Conservation (phyloP, 1,140 invertebrate species). For the Aphelenchoides avenae region DNA sequence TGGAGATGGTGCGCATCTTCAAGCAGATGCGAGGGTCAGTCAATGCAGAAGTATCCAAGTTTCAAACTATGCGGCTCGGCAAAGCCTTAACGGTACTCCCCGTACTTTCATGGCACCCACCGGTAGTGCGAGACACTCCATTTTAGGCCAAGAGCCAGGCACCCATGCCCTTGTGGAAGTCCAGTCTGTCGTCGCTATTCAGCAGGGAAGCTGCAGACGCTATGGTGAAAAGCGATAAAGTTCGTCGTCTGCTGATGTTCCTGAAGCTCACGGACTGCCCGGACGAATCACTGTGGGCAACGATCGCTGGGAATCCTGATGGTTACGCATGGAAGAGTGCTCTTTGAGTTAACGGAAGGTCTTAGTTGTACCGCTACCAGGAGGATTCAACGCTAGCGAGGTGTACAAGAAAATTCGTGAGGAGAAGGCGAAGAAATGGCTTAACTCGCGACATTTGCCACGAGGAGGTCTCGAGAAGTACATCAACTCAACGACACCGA, state of each 20-base stretch:
- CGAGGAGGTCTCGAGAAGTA: background rate
- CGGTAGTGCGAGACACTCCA: constrained; percentile 1
- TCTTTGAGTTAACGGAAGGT: too few relatives aligned
- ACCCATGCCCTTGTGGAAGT: constrained; percentile 44
- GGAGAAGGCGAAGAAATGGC: background rate
- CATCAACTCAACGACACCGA: background rate
- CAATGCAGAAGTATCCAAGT: too few relatives aligned
- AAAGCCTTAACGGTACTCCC: constrained; percentile 45
- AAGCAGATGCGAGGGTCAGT: too few relatives aligned
- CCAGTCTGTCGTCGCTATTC: constrained; percentile 45
- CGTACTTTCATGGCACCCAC: constrained; percentile 33
- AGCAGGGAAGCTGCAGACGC: constrained; percentile 33
- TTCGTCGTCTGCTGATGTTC: constrained; percentile 27
- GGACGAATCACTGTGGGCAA: constrained; percentile 47
- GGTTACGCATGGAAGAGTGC: constrained; percentile 8
- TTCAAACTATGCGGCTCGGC: constrained; percentile 38
- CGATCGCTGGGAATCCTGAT: constrained; percentile 40
- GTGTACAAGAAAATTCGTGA: constrained; percentile 22
- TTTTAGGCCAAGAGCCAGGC: background rate
- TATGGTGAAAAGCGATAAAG: constrained; percentile 30
- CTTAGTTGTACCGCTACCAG: constrained; percentile 41
- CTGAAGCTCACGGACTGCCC: constrained; percentile 28
- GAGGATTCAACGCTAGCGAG: constrained; percentile 31
- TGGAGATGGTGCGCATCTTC: constrained; percentile 39
- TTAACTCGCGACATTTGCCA: too few relatives aligned